Evolutionary conservation across 2,113 vertebrate genomes (phyloP).

Genomic region (Romanogobio albipinnatus): DNA sequence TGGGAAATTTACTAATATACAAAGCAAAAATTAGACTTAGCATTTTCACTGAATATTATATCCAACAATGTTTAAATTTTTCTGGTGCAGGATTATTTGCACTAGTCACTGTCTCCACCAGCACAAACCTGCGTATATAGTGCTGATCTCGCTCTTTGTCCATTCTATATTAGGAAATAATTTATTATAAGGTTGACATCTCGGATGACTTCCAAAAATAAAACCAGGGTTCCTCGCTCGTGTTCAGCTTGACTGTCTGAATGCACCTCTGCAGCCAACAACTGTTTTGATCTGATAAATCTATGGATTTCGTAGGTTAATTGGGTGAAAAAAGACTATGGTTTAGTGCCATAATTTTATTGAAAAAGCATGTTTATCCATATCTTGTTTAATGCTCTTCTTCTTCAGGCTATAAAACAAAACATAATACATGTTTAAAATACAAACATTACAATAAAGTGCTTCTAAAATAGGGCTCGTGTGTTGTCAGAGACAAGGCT

Average conservation of each 20-base stretch:
- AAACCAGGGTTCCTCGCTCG: constrained; percentile 25
- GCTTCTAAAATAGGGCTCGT: background rate
- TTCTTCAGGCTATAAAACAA: background rate
- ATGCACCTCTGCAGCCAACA: background rate
- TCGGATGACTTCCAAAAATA: constrained; percentile 62
- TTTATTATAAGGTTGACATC: constrained; percentile 53
- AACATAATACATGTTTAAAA: background rate
- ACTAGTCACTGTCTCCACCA: background rate
- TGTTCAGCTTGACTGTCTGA: background rate
- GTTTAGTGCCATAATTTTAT: background rate
- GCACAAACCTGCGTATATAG: background rate
- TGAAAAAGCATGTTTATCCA: background rate
- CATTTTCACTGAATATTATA: background rate
- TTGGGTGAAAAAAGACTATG: background rate
- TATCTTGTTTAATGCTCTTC: background rate
- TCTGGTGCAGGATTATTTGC: background rate
- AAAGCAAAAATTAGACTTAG: background rate
- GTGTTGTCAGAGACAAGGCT: too few relatives aligned
- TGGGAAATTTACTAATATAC: background rate
- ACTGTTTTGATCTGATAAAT: background rate
- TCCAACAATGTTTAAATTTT: background rate
- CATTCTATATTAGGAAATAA: constrained; percentile 50
- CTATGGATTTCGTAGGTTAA: background rate
- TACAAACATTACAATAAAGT: background rate
- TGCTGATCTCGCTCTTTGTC: background rate